A percentile compares a stretch with the other conserved stretches of the same genome.
phyloP scores from a whole-genome alignment of 2,888 invertebrate species.

The Notodonta dromedarius region DNA sequence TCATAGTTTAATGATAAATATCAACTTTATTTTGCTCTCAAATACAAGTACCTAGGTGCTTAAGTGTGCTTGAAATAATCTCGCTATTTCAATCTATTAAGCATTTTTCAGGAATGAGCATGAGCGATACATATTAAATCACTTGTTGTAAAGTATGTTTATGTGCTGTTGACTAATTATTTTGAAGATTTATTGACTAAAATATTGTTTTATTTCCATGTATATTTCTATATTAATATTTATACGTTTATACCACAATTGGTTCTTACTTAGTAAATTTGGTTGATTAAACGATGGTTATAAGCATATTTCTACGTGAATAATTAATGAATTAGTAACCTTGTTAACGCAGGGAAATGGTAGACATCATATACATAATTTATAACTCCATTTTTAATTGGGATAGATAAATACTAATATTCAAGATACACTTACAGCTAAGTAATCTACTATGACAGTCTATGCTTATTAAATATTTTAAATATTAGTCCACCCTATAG shows the following conservation, averaged over 20 bases:
- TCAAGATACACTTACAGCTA: neutral
- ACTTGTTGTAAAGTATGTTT: conserved; percentile 38
- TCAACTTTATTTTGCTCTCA: too few relatives aligned
- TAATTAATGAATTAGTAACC: neutral
- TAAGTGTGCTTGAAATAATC: conserved; percentile 11
- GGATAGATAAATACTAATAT: neutral
- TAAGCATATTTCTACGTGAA: neutral
- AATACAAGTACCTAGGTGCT: neutral
- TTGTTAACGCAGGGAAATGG: neutral
- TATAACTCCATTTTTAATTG: neutral
- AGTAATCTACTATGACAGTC: too few relatives aligned
- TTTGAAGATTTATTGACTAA: conserved; percentile 1
- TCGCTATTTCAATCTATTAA: conserved; percentile 35
- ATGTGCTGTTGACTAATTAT: conserved; percentile 17
- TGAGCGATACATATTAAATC: conserved; percentile 38
- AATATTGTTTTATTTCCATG: neutral
- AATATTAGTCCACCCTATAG: neutral
- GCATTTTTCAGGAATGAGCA: conserved; percentile 60
- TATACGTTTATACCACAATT: too few relatives aligned
- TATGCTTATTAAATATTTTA: too few relatives aligned
- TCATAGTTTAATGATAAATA: too few relatives aligned
- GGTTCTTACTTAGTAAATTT: too few relatives aligned
- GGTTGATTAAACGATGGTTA: neutral
- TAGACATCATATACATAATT: neutral
- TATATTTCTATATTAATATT: too few relatives aligned